Evolutionary conservation across 2,113 vertebrate genomes (phyloP), one percentile per base, ranked within the genome.

Genomic region (Sitta europaea): DNA sequence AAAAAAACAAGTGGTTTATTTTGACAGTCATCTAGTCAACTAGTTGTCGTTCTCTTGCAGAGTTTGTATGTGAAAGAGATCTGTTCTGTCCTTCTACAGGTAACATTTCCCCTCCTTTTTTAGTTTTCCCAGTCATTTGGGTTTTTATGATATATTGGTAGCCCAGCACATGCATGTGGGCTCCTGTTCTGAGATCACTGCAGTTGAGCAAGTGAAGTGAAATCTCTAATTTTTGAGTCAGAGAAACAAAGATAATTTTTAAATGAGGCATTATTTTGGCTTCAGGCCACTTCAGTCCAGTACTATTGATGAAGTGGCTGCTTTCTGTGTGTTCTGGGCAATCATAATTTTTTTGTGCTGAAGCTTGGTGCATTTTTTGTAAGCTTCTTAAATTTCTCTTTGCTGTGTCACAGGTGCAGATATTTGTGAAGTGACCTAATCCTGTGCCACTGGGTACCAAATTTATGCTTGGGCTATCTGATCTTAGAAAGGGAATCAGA

Each of bases 71-170:
- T n/a, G 22, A 31, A 47, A 70, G 38, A 76, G 27, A 53, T 53
- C 21, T 53, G 12, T 43, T 55, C 15, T 55, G 28, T 36, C 19
- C 21, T 50, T 68, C 57, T 38, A 19, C 28, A 67, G 40, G 12
- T 63, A 63, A 33, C 4, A 13, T 31, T 79, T 78, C 3, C 17
- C 7, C 6, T 58, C 33, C 8, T 42, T 55, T 70, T 89, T 55
- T 36, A 16, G 5, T 65, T 86, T 83, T 31, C 20, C 4, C 14
- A n/a, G 0, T 55, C 2, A 9, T 2, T 54, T 3, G 14, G 4
- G 5, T 63, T 82, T 78, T 59, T 51, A 17, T 57, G 28, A 17
- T 38, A 13, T 33, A 47, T 54, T 53, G 17, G 54, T 31, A 59
- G 24, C 61, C n/a, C 11, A 54, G n/a, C 23, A 25, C 5, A 5